These are phyloP conservation scores for Falco cherrug DNA, from an alignment of 2,797 vertebrate species.

Conservation along the genomic window DNA sequence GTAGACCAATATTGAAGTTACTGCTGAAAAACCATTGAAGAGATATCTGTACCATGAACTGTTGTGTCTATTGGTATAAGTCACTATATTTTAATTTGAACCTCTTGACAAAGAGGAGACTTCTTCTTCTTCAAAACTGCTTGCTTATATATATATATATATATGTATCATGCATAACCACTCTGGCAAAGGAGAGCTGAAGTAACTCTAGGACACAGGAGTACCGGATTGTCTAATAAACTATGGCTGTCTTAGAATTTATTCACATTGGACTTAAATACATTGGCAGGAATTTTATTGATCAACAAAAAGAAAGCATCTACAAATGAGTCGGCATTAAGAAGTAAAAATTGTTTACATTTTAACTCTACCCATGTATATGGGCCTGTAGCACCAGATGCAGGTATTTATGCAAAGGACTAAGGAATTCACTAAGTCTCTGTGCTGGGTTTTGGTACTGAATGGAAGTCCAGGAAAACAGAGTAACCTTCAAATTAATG, in stretches of 20 bases:
- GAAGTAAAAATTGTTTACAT: not conserved
- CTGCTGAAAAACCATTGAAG: not conserved
- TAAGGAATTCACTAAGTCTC: not conserved
- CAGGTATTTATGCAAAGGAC: not conserved
- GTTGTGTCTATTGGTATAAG: not conserved
- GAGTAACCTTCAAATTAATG: not conserved
- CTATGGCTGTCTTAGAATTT: not conserved
- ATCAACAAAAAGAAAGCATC: not conserved
- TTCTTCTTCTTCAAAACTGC: not conserved
- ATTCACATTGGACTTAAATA: not conserved
- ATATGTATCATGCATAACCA: not conserved
- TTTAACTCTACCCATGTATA: not conserved
- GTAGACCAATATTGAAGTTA: not conserved
- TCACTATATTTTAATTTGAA: not conserved
- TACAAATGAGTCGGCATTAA: not conserved
- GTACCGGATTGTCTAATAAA: not conserved
- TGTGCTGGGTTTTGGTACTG: not conserved
- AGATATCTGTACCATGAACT: not conserved
- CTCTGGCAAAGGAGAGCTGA: not conserved
- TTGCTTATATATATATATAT: not conserved
- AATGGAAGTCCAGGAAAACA: not conserved
- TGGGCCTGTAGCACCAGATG: not conserved
- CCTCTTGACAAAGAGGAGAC: not conserved
- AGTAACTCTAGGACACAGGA: not conserved
- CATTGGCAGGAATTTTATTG: not conserved